Evolutionary conservation across 2,888 invertebrate genomes (phyloP).

Genomic region (Scaptomyza cyrtandrae): DNA sequence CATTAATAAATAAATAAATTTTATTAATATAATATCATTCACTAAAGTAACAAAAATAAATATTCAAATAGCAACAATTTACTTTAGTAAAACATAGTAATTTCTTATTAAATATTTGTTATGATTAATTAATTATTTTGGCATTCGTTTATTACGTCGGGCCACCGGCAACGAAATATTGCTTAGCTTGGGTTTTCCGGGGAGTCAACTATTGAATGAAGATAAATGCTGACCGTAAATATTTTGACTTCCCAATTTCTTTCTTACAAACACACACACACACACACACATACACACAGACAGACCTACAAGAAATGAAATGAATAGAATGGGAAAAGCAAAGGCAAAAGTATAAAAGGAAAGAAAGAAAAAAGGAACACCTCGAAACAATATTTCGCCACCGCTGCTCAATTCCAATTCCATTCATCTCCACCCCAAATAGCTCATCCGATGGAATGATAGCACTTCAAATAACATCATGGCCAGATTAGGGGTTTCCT

Average conservation of each 20-base stretch:
- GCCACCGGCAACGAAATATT: conserved; percentile 18
- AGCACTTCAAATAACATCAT: conserved; percentile 76
- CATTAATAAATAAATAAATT: not conserved
- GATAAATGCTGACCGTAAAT: conserved; percentile 76
- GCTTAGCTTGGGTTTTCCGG: conserved; percentile 36
- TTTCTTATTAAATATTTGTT: conserved; percentile 12
- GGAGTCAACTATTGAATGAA: conserved; percentile 35
- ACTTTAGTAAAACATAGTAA: not conserved
- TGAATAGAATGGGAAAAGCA: not conserved
- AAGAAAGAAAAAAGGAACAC: conserved; percentile 38
- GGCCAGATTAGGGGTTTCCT: conserved; percentile 82
- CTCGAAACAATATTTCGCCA: conserved; percentile 55
- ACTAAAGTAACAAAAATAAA: not conserved
- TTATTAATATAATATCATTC: no score
- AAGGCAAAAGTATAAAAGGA: conserved; percentile 22
- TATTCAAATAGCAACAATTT: not conserved
- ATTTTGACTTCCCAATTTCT: conserved; percentile 65
- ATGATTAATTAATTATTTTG: conserved; percentile 23
- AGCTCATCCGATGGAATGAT: conserved; percentile 68
- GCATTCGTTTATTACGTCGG: conserved; percentile 32
- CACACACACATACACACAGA: conserved; percentile 12
- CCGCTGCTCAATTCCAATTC: conserved; percentile 57
- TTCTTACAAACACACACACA: conserved; percentile 30
- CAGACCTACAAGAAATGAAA: conserved; percentile 13
- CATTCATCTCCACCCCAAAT: conserved; percentile 46